These are phyloP conservation scores for Leptopilina syphax DNA, from an alignment of 2,888 invertebrate species.

Conservation along the genomic window DNA sequence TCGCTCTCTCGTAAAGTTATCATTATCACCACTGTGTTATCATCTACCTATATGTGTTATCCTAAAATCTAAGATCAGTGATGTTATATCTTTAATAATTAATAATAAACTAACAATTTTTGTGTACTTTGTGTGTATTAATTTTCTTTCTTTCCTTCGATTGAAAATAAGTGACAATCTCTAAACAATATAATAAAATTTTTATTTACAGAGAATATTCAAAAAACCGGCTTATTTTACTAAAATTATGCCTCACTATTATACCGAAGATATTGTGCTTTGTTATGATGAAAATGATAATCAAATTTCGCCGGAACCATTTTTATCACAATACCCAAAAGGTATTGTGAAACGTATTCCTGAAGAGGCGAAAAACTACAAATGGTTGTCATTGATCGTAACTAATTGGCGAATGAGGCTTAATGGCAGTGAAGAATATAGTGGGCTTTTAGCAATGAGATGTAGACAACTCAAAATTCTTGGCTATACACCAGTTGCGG, in stretches of 20 bases:
- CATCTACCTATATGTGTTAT: too few species aligned
- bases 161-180: too few species aligned
- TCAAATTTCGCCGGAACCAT: constrained; percentile 52
- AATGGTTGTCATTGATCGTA: constrained; percentile 80
- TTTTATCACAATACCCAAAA: constrained; percentile 2
- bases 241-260: constrained; percentile 84
- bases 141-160: too few species aligned
- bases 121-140: too few species aligned
- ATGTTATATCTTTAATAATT: too few species aligned
- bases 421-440: constrained; percentile 35
- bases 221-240: constrained; percentile 78
- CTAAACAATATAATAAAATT: too few species aligned
- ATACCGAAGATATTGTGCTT: constrained; percentile 82
- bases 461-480: constrained; percentile 81
- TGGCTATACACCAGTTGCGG: constrained; percentile 73
- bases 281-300: constrained; percentile 79
- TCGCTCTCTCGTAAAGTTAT: too few species aligned
- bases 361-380: constrained; percentile 51
- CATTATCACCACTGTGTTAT: too few species aligned
- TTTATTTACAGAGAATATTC: constrained; percentile 63
- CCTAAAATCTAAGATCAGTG: too few species aligned
- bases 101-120: too few species aligned
- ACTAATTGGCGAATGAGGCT: constrained; percentile 63
- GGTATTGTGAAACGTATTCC: constrained; percentile 63
- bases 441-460: constrained; percentile 81